These are phyloP conservation scores for Coccyzus lansbergi DNA, from an alignment of 2,797 vertebrate genomes.

Conservation along the genomic window DNA sequence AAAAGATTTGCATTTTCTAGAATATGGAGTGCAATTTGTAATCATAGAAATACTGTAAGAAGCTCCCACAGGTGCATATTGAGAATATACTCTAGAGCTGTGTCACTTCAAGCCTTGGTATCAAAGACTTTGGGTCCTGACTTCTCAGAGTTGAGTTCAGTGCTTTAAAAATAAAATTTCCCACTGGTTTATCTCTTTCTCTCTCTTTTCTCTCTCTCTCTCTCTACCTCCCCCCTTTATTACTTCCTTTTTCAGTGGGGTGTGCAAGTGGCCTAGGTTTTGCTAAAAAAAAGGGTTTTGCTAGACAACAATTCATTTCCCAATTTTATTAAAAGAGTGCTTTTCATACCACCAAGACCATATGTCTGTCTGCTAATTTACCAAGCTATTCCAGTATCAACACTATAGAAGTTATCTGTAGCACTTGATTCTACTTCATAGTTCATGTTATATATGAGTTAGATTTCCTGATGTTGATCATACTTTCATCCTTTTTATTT, in stretches of 20 bases:
- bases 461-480: neutral
- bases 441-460: neutral
- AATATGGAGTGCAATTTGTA: neutral
- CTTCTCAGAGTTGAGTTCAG: neutral
- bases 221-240: neutral
- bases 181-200: neutral
- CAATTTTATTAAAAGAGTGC: neutral
- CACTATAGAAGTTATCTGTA: neutral
- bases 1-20: neutral
- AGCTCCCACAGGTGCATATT: neutral
- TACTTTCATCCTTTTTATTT: neutral
- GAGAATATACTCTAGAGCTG: neutral
- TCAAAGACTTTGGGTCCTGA: neutral
- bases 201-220: no score
- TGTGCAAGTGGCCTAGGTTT: accelerated
- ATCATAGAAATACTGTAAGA: neutral
- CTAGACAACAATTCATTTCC: neutral
- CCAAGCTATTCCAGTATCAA: neutral
- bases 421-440: neutral
- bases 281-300: neutral
- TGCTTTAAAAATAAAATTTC: neutral
- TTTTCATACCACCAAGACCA: neutral
- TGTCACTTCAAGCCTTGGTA: neutral
- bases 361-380: neutral
- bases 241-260: neutral